Base-by-base conservation (phyloP, 2,113 vertebrate species). In the Chlorodrepanis virens region DNA sequence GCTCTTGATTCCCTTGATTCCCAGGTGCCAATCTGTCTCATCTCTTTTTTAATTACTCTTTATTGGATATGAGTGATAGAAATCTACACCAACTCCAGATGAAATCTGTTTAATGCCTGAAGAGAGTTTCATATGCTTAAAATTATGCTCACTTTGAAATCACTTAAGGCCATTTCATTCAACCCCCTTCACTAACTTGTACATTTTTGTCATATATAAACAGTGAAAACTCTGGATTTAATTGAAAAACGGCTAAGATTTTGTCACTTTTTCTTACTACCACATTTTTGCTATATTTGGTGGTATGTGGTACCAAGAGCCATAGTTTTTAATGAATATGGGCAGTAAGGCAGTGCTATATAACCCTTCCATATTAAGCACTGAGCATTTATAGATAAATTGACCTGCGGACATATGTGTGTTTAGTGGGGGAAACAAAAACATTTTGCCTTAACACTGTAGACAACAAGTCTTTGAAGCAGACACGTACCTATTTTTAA, bases 31-130 rank as follows among this genome's bases (percentile, higher is more conserved):
- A 3, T 82, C 37, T 86, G 29, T 88, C 83, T 94, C 20, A 35
- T 94, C 67, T 78, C 31, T 28, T 5, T 53, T 90, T 88, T 94
- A 95, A 85, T 95, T 95, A 86, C 29, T 83, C 3, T 65, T 72
- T 76, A 71, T 70, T 83, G 71, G 28, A 69, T 80, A 37, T 49
- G 54, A 83, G 40, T 69, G 75, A 92, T 90, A 84, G 87, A 97
- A 90, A 87, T 93, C 92, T 88, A 83, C 75, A 83, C 68, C 57
- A 92, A 2, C n/a, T 87, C 49, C 52, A 77, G 64, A 37, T 83
- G 60, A 93, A 72, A 64, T 67, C 21, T 70, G 44, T 83, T 76
- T 18, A 77, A 29, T 54, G 63, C 71, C 63, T 91, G 70, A 72
- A 69, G 75, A 87, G 40, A 60, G 11, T 87, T 95, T 93, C 54